Evolutionary conservation across 2,888 invertebrate species (phyloP).

Genomic region (Troides helena): DNA sequence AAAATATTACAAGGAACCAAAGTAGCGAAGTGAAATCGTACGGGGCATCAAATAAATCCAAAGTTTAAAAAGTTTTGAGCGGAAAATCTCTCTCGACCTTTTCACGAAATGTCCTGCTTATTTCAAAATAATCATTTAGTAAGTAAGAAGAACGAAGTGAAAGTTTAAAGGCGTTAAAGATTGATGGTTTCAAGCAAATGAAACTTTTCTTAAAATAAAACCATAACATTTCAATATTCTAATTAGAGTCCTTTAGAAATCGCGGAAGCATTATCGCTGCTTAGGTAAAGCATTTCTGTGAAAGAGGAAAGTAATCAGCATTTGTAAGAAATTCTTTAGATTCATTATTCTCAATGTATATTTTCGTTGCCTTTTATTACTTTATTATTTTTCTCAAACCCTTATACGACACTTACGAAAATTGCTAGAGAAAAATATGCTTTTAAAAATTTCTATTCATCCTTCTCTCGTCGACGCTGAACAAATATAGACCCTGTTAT

Average conservation of each 20-base stretch:
- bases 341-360: constrained; percentile 13
- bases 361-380: constrained; percentile 19
- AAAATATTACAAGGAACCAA: constrained; percentile 28
- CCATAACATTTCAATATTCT: constrained; percentile 20
- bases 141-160: constrained; percentile 33
- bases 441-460: constrained; percentile 50
- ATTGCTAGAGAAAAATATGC: constrained; percentile 43
- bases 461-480: constrained; percentile 48
- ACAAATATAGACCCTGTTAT: constrained; percentile 56
- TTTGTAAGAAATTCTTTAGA: constrained; percentile 9
- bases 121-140: constrained; percentile 40
- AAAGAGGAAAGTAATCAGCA: constrained; percentile 14
- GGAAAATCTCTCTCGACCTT: constrained; percentile 43
- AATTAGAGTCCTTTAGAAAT: constrained; percentile 29
- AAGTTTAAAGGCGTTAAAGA: constrained; percentile 36
- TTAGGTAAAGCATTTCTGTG: constrained; percentile 9
- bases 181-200: constrained; percentile 30
- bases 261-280: constrained; percentile 13
- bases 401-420: constrained; percentile 25
- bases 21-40: constrained; percentile 34
- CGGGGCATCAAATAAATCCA: constrained; percentile 51
- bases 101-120: constrained; percentile 36
- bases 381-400: constrained; percentile 7
- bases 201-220: constrained; percentile 28
- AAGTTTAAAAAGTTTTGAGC: constrained; percentile 48